These are phyloP conservation scores for Oopsacas minuta DNA, from an alignment of 37 sponge, comb jelly and placozoan species.

Conservation along the genomic window DNA sequence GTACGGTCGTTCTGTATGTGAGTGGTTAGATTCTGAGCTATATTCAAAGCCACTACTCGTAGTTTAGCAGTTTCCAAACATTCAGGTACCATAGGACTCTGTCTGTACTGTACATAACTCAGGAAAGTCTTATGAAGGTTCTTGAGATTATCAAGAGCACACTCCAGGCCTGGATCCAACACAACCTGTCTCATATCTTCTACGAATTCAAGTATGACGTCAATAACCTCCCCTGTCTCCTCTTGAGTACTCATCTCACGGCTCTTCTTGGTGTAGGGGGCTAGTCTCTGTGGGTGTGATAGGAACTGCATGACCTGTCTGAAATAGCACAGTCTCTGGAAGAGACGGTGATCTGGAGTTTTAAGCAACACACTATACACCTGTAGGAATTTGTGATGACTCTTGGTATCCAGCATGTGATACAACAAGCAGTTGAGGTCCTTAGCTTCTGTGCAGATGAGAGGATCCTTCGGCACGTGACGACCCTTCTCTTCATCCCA, in stretches of 20 bases:
- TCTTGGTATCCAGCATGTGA: not conserved
- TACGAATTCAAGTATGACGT: not conserved
- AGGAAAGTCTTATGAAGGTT: slow-evolving; percentile 11
- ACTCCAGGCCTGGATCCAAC: not conserved
- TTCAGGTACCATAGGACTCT: not conserved
- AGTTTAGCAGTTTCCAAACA: not conserved
- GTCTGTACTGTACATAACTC: not conserved
- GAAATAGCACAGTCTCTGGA: slow-evolving; percentile 5
- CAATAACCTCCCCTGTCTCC: slow-evolving; percentile 3
- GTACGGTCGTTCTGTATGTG: not conserved
- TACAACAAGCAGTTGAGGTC: not conserved
- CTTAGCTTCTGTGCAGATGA: not conserved
- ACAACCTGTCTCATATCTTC: not conserved
- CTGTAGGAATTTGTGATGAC: not conserved
- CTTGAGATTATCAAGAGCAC: not conserved
- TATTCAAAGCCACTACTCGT: not conserved
- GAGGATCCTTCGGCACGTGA: not conserved
- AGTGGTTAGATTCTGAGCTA: not conserved
- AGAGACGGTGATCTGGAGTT: not conserved
- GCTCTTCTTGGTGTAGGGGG: slow-evolving; percentile 20
- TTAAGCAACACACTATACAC: slow-evolving; percentile 5
- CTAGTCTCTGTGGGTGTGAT: not conserved
- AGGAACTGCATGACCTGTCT: slow-evolving; percentile 12
- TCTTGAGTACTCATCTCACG: not conserved
- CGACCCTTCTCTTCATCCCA: not conserved